A percentile compares a stretch with the other conserved stretches of the same genome.
Conservation (phyloP, 2,888 invertebrate genomes). For the Mythimna albipuncta region DNA sequence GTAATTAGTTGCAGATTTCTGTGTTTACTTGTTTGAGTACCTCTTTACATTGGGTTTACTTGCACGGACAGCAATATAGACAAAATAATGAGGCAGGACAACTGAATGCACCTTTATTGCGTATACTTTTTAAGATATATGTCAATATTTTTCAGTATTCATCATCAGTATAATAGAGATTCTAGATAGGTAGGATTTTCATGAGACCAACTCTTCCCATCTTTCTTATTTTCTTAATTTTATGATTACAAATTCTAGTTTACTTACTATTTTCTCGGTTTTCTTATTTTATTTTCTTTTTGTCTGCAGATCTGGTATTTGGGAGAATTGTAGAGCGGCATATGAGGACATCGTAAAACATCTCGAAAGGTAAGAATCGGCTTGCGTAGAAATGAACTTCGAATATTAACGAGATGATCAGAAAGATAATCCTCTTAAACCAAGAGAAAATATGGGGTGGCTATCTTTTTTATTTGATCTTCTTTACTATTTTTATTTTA, state of each 20-base stretch:
- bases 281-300: conserved; percentile 85
- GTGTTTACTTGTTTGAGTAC: conserved; percentile 61
- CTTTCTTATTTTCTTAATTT: conserved; percentile 67
- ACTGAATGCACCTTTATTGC: neutral
- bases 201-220: conserved; percentile 58
- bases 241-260: conserved; percentile 68
- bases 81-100: neutral
- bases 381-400: conserved; percentile 25
- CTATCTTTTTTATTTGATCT: conserved; percentile 24
- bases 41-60: conserved; percentile 14
- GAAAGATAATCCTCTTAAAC: neutral
- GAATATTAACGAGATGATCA: neutral
- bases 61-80: neutral
- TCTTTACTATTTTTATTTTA: conserved; percentile 32
- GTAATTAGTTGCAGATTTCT: conserved; percentile 75
- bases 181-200: neutral
- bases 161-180: neutral
- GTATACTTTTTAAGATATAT: neutral
- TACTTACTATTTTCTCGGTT: conserved; percentile 76
- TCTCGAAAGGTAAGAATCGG: conserved; percentile 95
- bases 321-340: conserved; percentile 98
- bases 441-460: conserved; percentile 6
- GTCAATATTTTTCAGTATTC: neutral
- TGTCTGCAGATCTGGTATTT: conserved; percentile 95
- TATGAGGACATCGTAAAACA: conserved; percentile 99